These are phyloP conservation scores for Drosophila tani DNA, from an alignment of 1,140 invertebrate species.

Conservation along the genomic window DNA sequence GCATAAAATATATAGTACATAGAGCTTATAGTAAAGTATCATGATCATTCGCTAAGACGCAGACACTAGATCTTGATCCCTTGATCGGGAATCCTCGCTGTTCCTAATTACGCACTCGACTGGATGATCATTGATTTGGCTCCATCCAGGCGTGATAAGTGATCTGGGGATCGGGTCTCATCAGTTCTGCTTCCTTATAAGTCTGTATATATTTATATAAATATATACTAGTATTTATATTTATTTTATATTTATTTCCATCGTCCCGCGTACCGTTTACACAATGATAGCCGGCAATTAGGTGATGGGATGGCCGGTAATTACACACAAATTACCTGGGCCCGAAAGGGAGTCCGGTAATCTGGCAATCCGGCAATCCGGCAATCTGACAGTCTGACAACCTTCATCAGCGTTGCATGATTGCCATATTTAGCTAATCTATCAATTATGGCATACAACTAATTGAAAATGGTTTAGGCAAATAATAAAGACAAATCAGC, in stretches of 20 bases:
- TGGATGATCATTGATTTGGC: slow-evolving; percentile 14
- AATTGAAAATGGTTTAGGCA: slow-evolving; percentile 62
- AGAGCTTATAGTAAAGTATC: neutral
- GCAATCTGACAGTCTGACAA: slow-evolving; percentile 28
- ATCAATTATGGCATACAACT: slow-evolving; percentile 57
- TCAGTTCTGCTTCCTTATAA: slow-evolving; percentile 12
- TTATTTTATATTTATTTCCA: neutral
- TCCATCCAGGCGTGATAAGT: slow-evolving; percentile 22
- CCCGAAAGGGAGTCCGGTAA: slow-evolving; percentile 28
- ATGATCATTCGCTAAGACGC: neutral
- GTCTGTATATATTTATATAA: neutral
- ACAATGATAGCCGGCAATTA: slow-evolving; percentile 40
- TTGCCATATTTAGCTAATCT: slow-evolving; percentile 53
- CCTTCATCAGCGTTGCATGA: slow-evolving; percentile 52
- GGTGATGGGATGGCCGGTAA: slow-evolving; percentile 23
- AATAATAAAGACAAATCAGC: slow-evolving; percentile 54
- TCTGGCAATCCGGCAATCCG: slow-evolving; percentile 25
- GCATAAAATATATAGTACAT: neutral
- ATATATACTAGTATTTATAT: neutral
- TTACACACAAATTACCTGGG: slow-evolving; percentile 42
- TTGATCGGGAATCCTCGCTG: neutral
- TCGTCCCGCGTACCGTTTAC: slow-evolving; percentile 13
- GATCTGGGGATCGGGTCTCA: slow-evolving; percentile 11
- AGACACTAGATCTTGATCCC: slow-evolving; percentile 1
- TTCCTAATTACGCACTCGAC: slow-evolving; percentile 35